Percentiles rank a stretch among this genome's conserved stretches.
These are phyloP conservation scores for Riptortus pedestris DNA, from an alignment of 1,140 invertebrate genomes.

Conservation along the genomic window DNA sequence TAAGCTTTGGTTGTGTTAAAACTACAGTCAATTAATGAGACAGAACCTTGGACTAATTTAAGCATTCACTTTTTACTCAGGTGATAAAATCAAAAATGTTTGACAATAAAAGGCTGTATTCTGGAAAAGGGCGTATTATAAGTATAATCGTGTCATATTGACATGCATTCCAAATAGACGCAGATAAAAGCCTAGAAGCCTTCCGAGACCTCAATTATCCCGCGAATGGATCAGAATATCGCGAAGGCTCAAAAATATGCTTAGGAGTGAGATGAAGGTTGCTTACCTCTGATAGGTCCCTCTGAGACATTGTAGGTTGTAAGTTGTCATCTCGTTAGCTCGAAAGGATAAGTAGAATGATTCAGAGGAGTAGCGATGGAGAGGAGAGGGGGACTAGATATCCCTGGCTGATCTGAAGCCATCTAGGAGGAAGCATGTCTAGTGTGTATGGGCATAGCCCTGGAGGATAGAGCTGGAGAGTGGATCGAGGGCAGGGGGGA, in stretches of 20 bases:
- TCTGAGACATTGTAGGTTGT: constrained; percentile 39
- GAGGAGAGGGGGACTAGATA: not conserved
- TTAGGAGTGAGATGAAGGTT: not conserved
- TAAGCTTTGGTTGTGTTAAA: too few relatives aligned
- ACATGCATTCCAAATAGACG: not conserved
- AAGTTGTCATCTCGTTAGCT: constrained; percentile 24
- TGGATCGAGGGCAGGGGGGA: too few relatives aligned
- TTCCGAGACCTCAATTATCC: too few relatives aligned
- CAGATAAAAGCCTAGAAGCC: not conserved
- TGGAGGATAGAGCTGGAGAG: too few relatives aligned
- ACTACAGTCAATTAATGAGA: too few relatives aligned
- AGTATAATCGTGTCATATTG: not conserved
- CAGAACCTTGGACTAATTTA: too few relatives aligned
- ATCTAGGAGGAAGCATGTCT: too few relatives aligned
- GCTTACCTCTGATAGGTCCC: constrained; percentile 45
- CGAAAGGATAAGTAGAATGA: not conserved
- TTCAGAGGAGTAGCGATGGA: not conserved
- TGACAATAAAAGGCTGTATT: not conserved
- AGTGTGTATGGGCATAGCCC: too few relatives aligned
- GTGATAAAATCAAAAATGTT: not conserved
- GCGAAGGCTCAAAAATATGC: not conserved
- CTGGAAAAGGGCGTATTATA: not conserved
- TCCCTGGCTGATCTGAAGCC: too few relatives aligned
- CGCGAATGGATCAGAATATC: not conserved
- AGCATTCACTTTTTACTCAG: too few relatives aligned